These are phyloP conservation scores for Spilogale gracilis DNA, from an alignment of 2,113 vertebrate genomes.

Conservation along the genomic window DNA sequence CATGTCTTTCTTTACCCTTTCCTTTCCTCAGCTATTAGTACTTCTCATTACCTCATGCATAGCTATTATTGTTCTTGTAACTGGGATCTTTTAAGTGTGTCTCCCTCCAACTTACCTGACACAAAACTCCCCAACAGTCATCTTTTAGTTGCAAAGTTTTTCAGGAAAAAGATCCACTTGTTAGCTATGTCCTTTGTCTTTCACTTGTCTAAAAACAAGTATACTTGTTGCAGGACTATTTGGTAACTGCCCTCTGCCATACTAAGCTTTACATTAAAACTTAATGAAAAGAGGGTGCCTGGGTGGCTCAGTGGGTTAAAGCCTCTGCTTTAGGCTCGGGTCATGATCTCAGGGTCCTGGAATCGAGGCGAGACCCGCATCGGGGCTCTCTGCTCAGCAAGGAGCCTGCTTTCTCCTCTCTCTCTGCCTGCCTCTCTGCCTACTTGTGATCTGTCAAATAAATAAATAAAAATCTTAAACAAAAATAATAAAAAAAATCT, in stretches of 20 bases:
- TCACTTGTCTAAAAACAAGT: neutral
- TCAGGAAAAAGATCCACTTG: neutral
- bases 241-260: neutral
- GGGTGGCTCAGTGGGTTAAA: too few species aligned
- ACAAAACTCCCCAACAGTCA: neutral
- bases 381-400: too few species aligned
- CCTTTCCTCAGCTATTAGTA: neutral
- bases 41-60: neutral
- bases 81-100: neutral
- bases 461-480: too few species aligned
- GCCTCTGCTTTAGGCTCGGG: too few species aligned
- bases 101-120: neutral
- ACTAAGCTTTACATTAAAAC: constrained; percentile 9
- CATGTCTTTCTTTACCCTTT: neutral
- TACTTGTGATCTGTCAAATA: too few species aligned
- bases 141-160: constrained; percentile 39
- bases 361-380: too few species aligned
- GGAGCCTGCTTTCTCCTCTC: too few species aligned
- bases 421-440: too few species aligned
- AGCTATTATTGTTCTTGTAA: neutral
- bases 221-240: neutral
- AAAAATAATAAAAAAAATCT: too few species aligned
- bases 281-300: constrained; percentile 18
- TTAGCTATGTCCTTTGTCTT: neutral
- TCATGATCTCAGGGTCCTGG: too few species aligned